Percentiles rank a stretch among this genome's conserved stretches.
These are phyloP conservation scores for Turritopsis dohrnii DNA, from an alignment of 30 jellyfish, hydroid and myxozoan genomes.

Conservation along the genomic window DNA sequence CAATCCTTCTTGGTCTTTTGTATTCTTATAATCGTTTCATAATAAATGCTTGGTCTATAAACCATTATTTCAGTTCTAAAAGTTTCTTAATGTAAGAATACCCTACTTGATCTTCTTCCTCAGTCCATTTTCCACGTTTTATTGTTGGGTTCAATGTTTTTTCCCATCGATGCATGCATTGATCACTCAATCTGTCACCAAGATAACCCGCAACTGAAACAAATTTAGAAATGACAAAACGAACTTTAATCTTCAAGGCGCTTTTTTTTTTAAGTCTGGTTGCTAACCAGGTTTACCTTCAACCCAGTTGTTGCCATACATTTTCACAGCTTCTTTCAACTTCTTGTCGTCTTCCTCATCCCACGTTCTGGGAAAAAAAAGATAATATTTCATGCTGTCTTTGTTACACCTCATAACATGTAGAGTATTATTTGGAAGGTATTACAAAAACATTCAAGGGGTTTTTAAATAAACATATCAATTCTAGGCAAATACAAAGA, in stretches of 20 bases:
- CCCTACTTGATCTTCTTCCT: constrained; percentile 66
- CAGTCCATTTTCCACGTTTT: constrained; percentile 63
- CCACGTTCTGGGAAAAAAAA: constrained; percentile 73
- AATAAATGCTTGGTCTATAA: no score
- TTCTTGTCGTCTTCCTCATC: constrained; percentile 50
- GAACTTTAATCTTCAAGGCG: not conserved
- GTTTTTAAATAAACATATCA: no score
- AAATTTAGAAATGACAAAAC: no score
- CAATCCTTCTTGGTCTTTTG: no score
- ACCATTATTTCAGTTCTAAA: no score
- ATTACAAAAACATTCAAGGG: no score
- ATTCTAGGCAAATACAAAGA: no score
- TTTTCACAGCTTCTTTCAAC: constrained; percentile 44
- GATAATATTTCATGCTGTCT: not conserved
- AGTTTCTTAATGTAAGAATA: no score
- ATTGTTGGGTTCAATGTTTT: constrained; percentile 51
- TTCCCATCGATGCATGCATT: constrained; percentile 59
- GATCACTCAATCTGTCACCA: constrained; percentile 52
- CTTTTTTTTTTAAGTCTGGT: not conserved
- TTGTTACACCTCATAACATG: no score
- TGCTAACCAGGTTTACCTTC: constrained; percentile 32
- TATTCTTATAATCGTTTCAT: no score
- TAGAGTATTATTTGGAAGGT: no score
- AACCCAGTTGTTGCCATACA: constrained; percentile 54
- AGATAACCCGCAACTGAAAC: constrained; percentile 57